A percentile compares a stretch with the other conserved stretches of the same genome.
Conservation (phyloP, 2,113 vertebrate species). For the Psettodes erumei region DNA sequence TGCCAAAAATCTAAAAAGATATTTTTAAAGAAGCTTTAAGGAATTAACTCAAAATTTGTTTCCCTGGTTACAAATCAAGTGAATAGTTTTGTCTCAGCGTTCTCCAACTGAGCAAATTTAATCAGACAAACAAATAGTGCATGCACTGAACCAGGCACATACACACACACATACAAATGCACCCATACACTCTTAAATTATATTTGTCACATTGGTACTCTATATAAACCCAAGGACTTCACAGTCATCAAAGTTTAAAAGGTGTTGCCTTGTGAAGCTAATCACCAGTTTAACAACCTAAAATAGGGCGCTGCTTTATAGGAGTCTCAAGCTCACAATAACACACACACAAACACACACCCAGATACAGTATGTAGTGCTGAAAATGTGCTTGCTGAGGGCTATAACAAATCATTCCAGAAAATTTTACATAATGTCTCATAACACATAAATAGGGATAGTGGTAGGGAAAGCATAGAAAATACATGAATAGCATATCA, state of each 20-base stretch:
- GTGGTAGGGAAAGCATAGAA: neutral
- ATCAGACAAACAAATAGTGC: neutral
- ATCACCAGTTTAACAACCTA: slow-evolving; percentile 61
- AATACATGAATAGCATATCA: slow-evolving; percentile 31
- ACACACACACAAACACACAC: slow-evolving; percentile 27
- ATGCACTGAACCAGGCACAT: neutral
- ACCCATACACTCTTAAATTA: slow-evolving; percentile 81
- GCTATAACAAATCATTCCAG: slow-evolving; percentile 53
- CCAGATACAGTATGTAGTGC: slow-evolving; percentile 11
- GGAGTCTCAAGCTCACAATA: neutral
- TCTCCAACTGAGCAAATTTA: too few relatives aligned
- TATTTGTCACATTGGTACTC: slow-evolving; percentile 72
- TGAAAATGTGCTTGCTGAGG: slow-evolving; percentile 41
- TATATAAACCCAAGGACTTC: slow-evolving; percentile 37
- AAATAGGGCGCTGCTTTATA: slow-evolving; percentile 45
- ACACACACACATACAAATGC: slow-evolving; percentile 3
- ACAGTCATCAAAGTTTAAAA: slow-evolving; percentile 61
- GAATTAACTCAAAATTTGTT: neutral
- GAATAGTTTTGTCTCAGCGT: neutral
- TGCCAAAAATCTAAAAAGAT: neutral
- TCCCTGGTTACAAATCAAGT: neutral
- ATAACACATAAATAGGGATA: slow-evolving; percentile 57
- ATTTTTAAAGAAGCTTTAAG: neutral
- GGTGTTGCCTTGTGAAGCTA: slow-evolving; percentile 60
- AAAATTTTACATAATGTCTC: slow-evolving; percentile 47